Conservation (phyloP, 1,140 invertebrate genomes). For the Varroa destructor region DNA sequence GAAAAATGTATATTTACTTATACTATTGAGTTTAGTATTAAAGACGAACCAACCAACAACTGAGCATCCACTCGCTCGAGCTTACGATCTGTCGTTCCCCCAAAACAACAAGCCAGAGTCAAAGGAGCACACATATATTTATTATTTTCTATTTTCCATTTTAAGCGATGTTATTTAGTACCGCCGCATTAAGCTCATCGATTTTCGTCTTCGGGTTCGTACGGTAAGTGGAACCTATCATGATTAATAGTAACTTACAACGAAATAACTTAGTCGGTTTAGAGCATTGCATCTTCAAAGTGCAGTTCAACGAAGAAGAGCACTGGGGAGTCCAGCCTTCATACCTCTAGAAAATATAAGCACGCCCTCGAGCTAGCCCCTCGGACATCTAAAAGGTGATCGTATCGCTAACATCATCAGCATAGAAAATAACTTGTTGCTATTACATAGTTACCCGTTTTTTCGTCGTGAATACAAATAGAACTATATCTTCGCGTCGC, state of each 20-base stretch:
- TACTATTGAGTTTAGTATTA: not conserved
- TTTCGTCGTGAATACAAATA: too few relatives aligned
- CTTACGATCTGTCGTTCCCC: too few relatives aligned
- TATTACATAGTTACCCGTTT: too few relatives aligned
- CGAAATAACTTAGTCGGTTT: not conserved
- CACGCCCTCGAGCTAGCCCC: too few relatives aligned
- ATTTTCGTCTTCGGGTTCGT: slow-evolving; percentile 1
- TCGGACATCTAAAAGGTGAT: too few relatives aligned
- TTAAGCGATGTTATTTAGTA: not conserved
- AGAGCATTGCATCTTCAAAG: not conserved
- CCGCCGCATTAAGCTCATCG: not conserved
- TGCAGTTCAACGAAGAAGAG: not conserved
- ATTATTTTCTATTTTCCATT: not conserved
- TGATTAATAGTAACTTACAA: not conserved
- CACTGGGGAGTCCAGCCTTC: not conserved
- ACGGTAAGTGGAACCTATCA: slow-evolving; percentile 6
- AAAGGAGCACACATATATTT: not conserved
- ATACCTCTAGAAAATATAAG: not conserved
- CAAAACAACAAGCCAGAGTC: too few relatives aligned
- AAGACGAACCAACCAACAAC: too few relatives aligned
- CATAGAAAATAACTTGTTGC: too few relatives aligned
- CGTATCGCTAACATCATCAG: too few relatives aligned
- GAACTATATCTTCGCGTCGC: too few relatives aligned
- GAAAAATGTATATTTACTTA: not conserved
- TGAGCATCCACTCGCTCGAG: too few relatives aligned